phyloP scores from a whole-genome alignment of 2,113 vertebrate genomes.

The Amphiprion ocellaris region DNA sequence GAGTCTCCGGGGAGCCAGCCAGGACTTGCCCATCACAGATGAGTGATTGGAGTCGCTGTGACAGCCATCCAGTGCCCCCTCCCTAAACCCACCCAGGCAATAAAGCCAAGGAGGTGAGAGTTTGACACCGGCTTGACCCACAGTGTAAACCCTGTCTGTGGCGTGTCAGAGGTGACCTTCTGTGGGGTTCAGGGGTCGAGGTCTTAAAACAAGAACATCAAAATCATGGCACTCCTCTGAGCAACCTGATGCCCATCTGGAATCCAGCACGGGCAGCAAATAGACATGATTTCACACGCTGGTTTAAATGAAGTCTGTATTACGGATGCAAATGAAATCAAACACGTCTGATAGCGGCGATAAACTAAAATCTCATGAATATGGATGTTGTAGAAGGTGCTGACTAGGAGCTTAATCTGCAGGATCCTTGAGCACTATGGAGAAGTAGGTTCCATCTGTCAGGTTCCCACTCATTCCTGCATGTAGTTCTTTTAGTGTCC shows the following conservation, averaged over 20 bases:
- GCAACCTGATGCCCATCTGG: conserved; percentile 75
- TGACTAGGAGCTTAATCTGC: conserved; percentile 55
- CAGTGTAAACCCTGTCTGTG: conserved; percentile 47
- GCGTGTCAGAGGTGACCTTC: conserved; percentile 76
- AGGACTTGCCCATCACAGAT: conserved; percentile 55
- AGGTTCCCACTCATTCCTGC: conserved; percentile 58
- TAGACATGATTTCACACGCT: not conserved
- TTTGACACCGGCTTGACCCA: conserved; percentile 65
- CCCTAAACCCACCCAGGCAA: conserved; percentile 49
- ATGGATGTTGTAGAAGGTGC: conserved; percentile 43
- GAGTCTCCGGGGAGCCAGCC: conserved; percentile 47
- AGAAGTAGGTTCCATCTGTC: conserved; percentile 66
- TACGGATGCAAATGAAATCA: conserved; percentile 30
- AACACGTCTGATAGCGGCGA: conserved; percentile 9
- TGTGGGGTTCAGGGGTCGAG: conserved; percentile 75
- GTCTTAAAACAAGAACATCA: conserved; percentile 74
- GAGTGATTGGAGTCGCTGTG: conserved; percentile 67
- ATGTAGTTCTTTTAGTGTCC: conserved; percentile 25
- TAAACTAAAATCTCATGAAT: conserved; percentile 40
- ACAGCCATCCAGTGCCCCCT: conserved; percentile 61
- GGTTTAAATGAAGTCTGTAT: not conserved
- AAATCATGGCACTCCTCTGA: conserved; percentile 39
- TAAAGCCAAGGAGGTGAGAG: conserved; percentile 74
- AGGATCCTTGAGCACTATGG: conserved; percentile 32
- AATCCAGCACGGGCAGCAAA: conserved; percentile 35